Base-by-base conservation (phyloP, 2,888 invertebrate genomes). In the Athripsodes cinereus region DNA sequence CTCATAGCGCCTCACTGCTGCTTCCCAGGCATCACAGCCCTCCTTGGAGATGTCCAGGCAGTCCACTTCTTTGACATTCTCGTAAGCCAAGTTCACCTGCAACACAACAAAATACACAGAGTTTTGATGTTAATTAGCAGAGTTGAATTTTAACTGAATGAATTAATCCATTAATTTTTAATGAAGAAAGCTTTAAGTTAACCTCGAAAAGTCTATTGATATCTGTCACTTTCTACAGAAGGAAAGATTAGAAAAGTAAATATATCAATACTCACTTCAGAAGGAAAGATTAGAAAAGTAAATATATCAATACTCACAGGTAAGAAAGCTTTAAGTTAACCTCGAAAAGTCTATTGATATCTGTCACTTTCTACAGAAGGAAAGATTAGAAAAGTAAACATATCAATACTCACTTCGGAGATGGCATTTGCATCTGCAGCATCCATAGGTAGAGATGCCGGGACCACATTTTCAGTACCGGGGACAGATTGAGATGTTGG, bases 41-140 rank as follows among this genome's bases (percentile, higher is more conserved):
- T 99, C 99, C 66, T 95, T 93, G 26, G 92, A 88, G 46, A 99
- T 96, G 72, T 99, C 98, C 70, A 99, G 78, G 66, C 97, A 97
- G 71, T 99, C 98, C 0, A 98, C 96, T 76, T 97, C 97, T 71
- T 98, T 98, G 2, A 98, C 96, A 73, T 96, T 96, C 72, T 98
- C 97, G 71, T 98, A 98, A 0, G 98, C 98, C 64, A 95, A 79
- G 74, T 96, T 96, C 0, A 89, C 88, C 69, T 81, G 74, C 62
- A 22, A 64, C 63, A 61, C 21, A 19, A 47, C 19, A 47, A 10
- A 46, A 19, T 46, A 46, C 21, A n/a, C 16, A 47, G 47, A 47
- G 11, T 18, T 11, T 2, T n/a, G n/a, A n/a, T n/a, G n/a, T 49
- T 49, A 20, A n/a, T n/a, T n/a, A n/a, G n/a, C n/a, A n/a, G n/a